phyloP scores from a whole-genome alignment of 2,113 vertebrate species.

The Brachirus orientalis region DNA sequence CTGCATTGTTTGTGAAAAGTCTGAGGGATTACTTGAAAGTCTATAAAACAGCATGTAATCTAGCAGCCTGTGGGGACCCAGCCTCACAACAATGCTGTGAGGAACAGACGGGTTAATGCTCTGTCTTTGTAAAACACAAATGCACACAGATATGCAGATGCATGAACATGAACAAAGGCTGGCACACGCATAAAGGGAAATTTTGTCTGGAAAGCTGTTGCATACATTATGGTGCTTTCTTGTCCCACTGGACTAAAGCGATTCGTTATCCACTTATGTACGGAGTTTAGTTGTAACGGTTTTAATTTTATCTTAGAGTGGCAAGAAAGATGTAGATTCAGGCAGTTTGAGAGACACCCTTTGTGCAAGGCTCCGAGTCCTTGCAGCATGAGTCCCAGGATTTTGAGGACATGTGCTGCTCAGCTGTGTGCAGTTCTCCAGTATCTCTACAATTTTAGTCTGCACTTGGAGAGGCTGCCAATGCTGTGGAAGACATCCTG shows the following conservation, averaged over 20 bases:
- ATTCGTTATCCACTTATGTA: slow-evolving; percentile 80
- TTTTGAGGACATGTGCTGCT: too few species aligned
- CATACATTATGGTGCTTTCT: slow-evolving; percentile 58
- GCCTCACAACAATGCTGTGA: slow-evolving; percentile 64
- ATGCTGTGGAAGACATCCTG: too few species aligned
- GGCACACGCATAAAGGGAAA: slow-evolving; percentile 6
- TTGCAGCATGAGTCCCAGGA: too few species aligned
- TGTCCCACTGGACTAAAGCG: slow-evolving; percentile 64
- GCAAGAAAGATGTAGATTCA: slow-evolving; percentile 58
- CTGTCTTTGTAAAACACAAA: slow-evolving; percentile 59
- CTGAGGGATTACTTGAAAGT: slow-evolving; percentile 79
- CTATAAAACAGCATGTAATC: slow-evolving; percentile 83
- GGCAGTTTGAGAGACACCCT: too few species aligned
- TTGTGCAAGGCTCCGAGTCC: too few species aligned
- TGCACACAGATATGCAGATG: slow-evolving; percentile 51
- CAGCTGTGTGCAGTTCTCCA: too few species aligned
- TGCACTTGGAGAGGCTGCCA: too few species aligned
- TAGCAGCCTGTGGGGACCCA: slow-evolving; percentile 77
- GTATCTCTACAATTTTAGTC: too few species aligned
- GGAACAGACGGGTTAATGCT: slow-evolving; percentile 69
- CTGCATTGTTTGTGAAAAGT: slow-evolving; percentile 73
- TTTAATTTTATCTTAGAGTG: slow-evolving; percentile 76
- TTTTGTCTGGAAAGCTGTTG: slow-evolving; percentile 60
- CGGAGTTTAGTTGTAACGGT: slow-evolving; percentile 74
- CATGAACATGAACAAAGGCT: slow-evolving; percentile 31